Base-by-base conservation (phyloP, 2,113 vertebrate genomes). In the Hylia prasina region DNA sequence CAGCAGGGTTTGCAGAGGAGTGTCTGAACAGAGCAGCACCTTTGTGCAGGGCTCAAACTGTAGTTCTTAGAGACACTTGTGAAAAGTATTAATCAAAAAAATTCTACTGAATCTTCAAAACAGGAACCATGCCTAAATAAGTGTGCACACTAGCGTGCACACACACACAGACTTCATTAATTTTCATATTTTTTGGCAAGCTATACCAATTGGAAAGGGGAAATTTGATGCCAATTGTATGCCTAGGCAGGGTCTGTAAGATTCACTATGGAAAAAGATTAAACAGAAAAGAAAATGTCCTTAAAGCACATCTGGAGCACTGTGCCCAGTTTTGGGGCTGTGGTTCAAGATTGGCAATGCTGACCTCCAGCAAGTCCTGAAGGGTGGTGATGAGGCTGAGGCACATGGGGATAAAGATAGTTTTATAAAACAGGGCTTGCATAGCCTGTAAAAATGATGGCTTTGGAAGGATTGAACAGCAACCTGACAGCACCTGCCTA, bases 1-100 rank as follows among this genome's bases (percentile, higher is more conserved):
- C 35, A 1, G 1, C 2, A 0, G 2, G 23, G 27, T 4, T 5
- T 68, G 44, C 47, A 79, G 33, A 58, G n/a, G 13, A 85, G 24
- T 28, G 35, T 85, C 56, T 48, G 20, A 90, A 33, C n/a, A 68
- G 28, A 33, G 54, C 45, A 70, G 40, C 1, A 2, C 3, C 0
- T 60, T 65, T 39, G 28, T 13, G 8, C n/a, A 61, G 17, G 10
- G 25, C 27, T 83, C 50, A 61, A 47, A 50, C 13, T 25, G 11
- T 9, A 61, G n/a, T 18, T 73, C 50, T 88, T 37, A 58, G 42
- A 66, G 18, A 84, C 19, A 22, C 7, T n/a, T 4, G 0, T 51
- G 73, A 5, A 40, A 84, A 79, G 15, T 14, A 60, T 44, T 71
- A 37, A 27, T 40, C 16, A 64, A 78, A 54, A 83, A 58, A 65